Base-by-base conservation (phyloP, 1,140 invertebrate genomes). In the Rhyzopertha dominica region DNA sequence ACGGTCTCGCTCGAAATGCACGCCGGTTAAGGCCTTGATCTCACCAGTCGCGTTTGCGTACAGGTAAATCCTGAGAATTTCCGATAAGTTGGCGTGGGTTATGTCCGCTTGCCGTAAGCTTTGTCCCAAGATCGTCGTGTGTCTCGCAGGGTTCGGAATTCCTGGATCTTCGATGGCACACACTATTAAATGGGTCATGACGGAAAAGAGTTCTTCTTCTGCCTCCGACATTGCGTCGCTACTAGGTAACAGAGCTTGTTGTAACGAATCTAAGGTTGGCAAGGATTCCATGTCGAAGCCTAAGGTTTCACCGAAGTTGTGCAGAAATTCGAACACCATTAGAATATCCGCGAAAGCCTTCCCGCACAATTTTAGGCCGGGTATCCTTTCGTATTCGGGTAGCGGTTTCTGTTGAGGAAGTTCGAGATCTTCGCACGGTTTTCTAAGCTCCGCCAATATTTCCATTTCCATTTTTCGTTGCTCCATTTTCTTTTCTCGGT, bases 131-230 rank as follows among this genome's bases (percentile, higher is more conserved):
- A 89, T 75, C 0, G 91, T 95, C 0, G 87, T 87, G 59, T 92
- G 87, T 4, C 87, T 70, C 0, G 85, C 84, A 0, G 87, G 86
- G 64, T 91, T 90, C 0, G 90, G 90, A 19, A 96, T 88, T 1
- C 94, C 93, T 0, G 93, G 92, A 72, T 97, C 93, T 70, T 94
- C 83, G 36, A 98, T 91, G 24, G 91, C 92, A 66, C 90, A 92
- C 1, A 92, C 85, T 4, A 96, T 69, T 0, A 97, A 69, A 69
- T 95, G 90, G 4, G 87, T 89, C 67, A 95, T 80, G 5, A 96
- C 83, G 13, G 85, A 89, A 10, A 95, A 60, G 37, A 95, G 68
- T 61, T 94, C 90, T 55, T 92, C 87, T 66, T 94, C 90, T 16
- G 84, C 82, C 43, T 90, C 86, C 18, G 72, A 71, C 23, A 68